phyloP scores from a whole-genome alignment of 2,113 vertebrate genomes.

The Addax nasomaculatus region DNA sequence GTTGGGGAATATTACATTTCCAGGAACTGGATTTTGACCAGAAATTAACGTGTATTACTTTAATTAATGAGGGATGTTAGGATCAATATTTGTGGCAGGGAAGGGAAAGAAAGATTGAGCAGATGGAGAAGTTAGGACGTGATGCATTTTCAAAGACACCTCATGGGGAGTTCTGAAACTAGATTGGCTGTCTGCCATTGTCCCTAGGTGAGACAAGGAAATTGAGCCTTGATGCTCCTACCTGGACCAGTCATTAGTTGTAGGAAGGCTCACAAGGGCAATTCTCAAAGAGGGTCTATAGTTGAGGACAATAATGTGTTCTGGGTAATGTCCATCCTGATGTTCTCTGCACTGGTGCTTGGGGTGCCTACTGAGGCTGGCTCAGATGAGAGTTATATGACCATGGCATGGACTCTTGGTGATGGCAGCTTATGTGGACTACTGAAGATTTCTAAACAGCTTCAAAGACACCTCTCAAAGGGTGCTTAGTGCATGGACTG shows the following conservation, averaged over 20 bases:
- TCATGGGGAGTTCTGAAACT: not conserved
- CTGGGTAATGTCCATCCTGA: fast-evolving
- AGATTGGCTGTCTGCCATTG: not conserved
- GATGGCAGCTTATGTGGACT: not conserved
- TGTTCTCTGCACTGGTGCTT: not conserved
- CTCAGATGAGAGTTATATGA: not conserved
- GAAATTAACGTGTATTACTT: not conserved
- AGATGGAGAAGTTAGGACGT: not conserved
- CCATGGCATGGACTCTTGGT: not conserved
- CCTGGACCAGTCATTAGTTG: not conserved
- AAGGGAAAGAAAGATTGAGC: not conserved
- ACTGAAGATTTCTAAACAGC: not conserved
- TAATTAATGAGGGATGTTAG: not conserved
- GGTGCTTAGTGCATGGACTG: not conserved
- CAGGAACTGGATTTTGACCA: not conserved
- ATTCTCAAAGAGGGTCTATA: not conserved
- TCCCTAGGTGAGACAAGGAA: not conserved
- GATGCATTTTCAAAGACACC: not conserved
- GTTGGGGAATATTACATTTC: not conserved
- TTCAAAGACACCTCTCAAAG: not conserved
- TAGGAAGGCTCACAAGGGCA: not conserved
- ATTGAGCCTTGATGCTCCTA: not conserved
- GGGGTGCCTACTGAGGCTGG: not conserved
- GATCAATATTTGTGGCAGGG: not conserved
- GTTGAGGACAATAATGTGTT: not conserved